Evolutionary conservation across 2,113 vertebrate genomes (phyloP).

Genomic region (Campylorhamphus procurvoides): DNA sequence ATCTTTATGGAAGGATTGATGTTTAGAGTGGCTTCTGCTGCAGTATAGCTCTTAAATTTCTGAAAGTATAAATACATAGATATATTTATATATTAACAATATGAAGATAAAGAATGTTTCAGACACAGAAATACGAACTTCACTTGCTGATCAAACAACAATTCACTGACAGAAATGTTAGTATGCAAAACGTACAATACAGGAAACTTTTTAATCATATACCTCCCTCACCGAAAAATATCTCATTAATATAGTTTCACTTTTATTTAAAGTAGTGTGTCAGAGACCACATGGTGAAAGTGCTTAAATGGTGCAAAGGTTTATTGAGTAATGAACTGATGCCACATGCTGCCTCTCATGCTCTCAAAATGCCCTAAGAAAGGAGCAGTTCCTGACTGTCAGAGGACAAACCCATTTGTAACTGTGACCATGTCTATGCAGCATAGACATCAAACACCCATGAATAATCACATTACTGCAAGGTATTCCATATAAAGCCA

Average conservation of each 20-base stretch:
- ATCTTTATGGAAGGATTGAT: slow-evolving; percentile 93
- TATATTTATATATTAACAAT: not conserved
- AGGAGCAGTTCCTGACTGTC: not conserved
- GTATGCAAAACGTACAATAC: not conserved
- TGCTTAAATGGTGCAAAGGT: not conserved
- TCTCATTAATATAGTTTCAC: not conserved
- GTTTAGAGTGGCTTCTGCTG: slow-evolving; percentile 85
- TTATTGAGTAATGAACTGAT: not conserved
- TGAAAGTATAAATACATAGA: slow-evolving; percentile 53
- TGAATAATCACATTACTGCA: not conserved
- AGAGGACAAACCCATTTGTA: not conserved
- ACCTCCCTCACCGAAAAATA: not conserved
- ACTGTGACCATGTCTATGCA: not conserved
- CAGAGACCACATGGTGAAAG: not conserved
- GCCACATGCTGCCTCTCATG: accelerated
- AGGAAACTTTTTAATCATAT: not conserved
- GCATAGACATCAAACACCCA: not conserved
- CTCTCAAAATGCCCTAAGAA: not conserved
- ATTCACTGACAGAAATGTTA: not conserved
- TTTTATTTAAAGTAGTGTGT: not conserved
- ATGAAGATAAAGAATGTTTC: not conserved
- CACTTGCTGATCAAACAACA: not conserved
- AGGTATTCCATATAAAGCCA: not conserved
- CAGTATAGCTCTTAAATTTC: slow-evolving; percentile 97
- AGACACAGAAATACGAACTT: not conserved